Evolutionary conservation across 2,888 invertebrate genomes (phyloP).

Genomic region (Nesidiocoris tenuis): DNA sequence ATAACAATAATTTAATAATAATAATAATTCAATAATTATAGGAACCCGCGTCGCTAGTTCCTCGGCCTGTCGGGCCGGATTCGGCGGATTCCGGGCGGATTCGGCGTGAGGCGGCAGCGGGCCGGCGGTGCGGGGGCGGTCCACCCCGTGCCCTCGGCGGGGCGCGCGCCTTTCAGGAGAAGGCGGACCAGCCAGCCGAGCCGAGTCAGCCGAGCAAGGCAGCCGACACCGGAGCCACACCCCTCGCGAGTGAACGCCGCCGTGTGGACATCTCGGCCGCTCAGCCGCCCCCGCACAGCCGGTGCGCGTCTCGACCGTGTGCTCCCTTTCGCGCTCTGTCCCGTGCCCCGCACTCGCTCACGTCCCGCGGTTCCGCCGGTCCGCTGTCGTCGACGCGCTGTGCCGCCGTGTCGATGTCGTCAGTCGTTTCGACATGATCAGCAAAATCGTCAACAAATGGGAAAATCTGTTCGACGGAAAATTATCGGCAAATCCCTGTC

Average conservation of each 20-base stretch:
- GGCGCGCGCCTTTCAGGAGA: not conserved
- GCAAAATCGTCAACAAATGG: not conserved
- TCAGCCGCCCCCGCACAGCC: not conserved
- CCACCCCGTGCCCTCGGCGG: not conserved
- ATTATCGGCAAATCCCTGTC: conserved; percentile 20
- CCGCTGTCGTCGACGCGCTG: not conserved
- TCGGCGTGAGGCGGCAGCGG: not conserved
- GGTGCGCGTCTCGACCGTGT: not conserved
- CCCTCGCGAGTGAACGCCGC: not conserved
- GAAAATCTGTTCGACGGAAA: conserved; percentile 4
- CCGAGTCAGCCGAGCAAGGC: not conserved
- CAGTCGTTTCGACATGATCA: not conserved
- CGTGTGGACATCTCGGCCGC: not conserved
- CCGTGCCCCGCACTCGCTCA: not conserved
- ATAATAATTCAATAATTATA: too few relatives aligned
- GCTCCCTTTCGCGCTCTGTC: not conserved
- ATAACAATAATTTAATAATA: too few relatives aligned
- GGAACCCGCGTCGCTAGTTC: too few relatives aligned
- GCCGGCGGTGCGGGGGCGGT: not conserved
- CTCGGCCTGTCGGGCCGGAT: too few relatives aligned
- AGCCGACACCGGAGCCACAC: not conserved
- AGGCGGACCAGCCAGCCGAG: not conserved
- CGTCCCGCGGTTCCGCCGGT: not conserved
- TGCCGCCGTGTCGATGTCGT: not conserved
- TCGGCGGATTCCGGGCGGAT: not conserved